Percentiles rank a stretch among this genome's conserved stretches.
Conservation (phyloP, 2,888 invertebrate species). For the Dynastes hyllus region DNA sequence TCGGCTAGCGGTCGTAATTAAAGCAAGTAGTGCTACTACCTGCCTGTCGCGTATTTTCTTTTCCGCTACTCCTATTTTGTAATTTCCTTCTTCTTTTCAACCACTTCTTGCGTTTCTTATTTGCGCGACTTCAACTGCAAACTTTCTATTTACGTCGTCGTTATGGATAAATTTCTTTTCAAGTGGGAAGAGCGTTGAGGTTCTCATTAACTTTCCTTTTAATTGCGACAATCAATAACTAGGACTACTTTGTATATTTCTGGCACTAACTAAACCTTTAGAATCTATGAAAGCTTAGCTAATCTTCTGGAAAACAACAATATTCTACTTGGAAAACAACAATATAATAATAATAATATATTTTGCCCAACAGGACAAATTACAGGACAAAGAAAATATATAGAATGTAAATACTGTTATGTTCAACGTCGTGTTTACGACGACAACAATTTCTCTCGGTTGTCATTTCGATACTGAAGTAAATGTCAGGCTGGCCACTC, state of each 20-base stretch:
- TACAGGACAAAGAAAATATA: too few species aligned
- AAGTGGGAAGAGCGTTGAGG: not conserved
- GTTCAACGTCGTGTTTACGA: too few species aligned
- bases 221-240: not conserved
- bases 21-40: constrained; percentile 3
- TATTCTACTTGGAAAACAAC: too few species aligned
- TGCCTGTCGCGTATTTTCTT: not conserved
- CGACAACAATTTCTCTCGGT: too few species aligned
- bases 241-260: not conserved
- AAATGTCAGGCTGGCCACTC: too few species aligned
- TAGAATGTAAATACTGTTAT: too few species aligned
- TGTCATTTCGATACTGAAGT: too few species aligned
- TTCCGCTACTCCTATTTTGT: not conserved
- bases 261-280: too few species aligned
- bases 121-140: constrained; percentile 18
- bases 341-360: too few species aligned
- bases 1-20: constrained; percentile 20
- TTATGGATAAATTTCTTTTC: constrained; percentile 15
- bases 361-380: too few species aligned
- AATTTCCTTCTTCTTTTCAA: not conserved
- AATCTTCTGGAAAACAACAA: too few species aligned
- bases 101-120: not conserved
- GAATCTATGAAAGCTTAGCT: too few species aligned
- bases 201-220: not conserved
- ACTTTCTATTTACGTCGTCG: constrained; percentile 17